Evolutionary conservation across 2,888 invertebrate species (phyloP), one percentile per base, ranked within the genome.

Genomic region (Trachelus stipa): DNA sequence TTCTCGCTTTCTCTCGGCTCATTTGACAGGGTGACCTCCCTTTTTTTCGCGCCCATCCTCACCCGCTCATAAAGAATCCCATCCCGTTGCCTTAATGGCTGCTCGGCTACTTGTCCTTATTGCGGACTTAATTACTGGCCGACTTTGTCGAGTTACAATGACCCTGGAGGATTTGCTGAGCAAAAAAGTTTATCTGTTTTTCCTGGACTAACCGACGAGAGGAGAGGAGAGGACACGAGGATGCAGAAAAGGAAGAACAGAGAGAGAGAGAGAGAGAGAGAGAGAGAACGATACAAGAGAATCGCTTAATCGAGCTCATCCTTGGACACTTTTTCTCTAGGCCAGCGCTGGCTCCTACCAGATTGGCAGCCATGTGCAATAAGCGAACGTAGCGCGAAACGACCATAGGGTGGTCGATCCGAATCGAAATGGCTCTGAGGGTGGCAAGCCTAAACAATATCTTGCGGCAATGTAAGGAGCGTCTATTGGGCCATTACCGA

Each of bases 111-210:
- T 90, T 88, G 87, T 90, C 89, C 88, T 91, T 90, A 90, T 89
- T 91, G 90, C 90, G 85, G 89, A 90, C 91, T 91, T 91, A 91
- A 91, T 91, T 91, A 91, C 91, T 90, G 88, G 87, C 90, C 90
- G 88, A 89, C 90, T 90, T 87, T 82, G 86, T 87, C 88, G 90
- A 91, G 88, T 91, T 91, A 91, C 91, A 91, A 91, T 91, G 91
- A 89, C 87, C 88, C 88, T 85, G 86, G 88, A 88, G 87, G 88
- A 89, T 40, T 40, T 4, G 37, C 37, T 40, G 15, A 15, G 15
- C 37, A 40, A 40, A 40, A 40, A 40, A 40, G 15, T 40, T 40
- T 15, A 40, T 40, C 37, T 40, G 37, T 15, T 40, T 15, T 40
- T 40, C 37, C 15, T 40, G 15, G 37, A 15, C 4, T 15, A 4